Evolutionary conservation across 1,140 invertebrate species (phyloP).

Genomic region (Pygmarrhopalites habei): DNA sequence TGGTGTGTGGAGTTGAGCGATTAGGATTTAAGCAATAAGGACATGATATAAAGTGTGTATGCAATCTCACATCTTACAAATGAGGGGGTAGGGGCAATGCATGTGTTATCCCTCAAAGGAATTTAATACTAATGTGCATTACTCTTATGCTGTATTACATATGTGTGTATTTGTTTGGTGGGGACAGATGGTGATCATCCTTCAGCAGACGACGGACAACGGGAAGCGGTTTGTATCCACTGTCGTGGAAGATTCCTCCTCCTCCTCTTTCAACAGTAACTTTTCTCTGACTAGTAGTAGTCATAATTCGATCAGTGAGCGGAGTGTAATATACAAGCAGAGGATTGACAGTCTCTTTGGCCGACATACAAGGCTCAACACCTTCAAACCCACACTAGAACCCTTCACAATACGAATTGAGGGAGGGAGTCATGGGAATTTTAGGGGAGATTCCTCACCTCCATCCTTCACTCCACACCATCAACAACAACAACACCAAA

Average conservation of each 20-base stretch:
- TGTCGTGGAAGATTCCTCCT: conserved; percentile 26
- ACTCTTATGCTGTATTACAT: too few species aligned
- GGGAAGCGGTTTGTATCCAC: conserved; percentile 37
- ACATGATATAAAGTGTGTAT: too few species aligned
- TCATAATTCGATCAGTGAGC: conserved; percentile 36
- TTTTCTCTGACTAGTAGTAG: conserved; percentile 33
- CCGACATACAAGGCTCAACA: conserved; percentile 19
- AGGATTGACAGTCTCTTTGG: conserved; percentile 75
- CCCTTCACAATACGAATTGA: conserved; percentile 25
- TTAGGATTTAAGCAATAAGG: too few species aligned
- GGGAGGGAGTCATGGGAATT: background rate
- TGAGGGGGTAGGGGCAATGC: too few species aligned
- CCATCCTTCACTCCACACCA: background rate
- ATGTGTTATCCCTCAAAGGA: too few species aligned
- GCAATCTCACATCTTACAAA: too few species aligned
- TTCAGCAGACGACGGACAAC: conserved; percentile 36
- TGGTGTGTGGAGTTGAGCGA: too few species aligned
- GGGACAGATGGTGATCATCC: conserved; percentile 37
- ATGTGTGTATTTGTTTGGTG: background rate
- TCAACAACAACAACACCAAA: background rate
- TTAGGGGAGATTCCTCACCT: background rate
- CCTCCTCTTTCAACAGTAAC: conserved; percentile 23
- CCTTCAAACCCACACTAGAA: conserved; percentile 22
- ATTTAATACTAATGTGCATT: too few species aligned
- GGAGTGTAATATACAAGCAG: conserved; percentile 61